A percentile compares a stretch with the other conserved stretches of the same genome.
Evolutionary conservation across 2,113 vertebrate species (phyloP).

Genomic region (Dermatemys mawii): DNA sequence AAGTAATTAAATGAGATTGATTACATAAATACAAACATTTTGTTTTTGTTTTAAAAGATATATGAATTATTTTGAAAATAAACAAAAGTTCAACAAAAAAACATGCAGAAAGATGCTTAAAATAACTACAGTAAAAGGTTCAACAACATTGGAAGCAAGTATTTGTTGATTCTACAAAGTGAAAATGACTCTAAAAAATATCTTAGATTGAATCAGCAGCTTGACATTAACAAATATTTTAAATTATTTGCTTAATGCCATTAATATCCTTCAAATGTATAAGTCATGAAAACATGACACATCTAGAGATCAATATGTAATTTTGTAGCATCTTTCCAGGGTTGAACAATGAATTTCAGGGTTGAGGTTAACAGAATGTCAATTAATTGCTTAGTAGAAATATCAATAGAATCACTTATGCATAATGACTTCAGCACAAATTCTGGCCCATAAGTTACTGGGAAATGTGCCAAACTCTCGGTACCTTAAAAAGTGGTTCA

Average conservation of each 20-base stretch:
- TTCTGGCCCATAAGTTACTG: background rate
- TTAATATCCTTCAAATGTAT: constrained; percentile 2
- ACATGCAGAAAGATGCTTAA: background rate
- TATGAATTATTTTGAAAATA: background rate
- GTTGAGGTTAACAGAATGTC: constrained; percentile 53
- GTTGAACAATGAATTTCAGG: constrained; percentile 61
- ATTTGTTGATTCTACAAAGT: background rate
- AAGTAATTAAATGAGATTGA: background rate
- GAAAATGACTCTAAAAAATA: background rate
- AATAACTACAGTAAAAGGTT: background rate
- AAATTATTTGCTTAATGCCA: constrained; percentile 14
- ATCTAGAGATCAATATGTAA: background rate
- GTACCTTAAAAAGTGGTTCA: background rate
- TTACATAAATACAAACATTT: background rate
- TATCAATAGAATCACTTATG: constrained; percentile 47
- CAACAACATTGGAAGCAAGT: background rate
- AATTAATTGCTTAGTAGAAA: constrained; percentile 64
- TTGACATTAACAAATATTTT: background rate
- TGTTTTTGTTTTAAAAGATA: background rate
- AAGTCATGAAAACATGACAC: background rate
- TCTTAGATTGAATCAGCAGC: background rate
- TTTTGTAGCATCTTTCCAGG: constrained; percentile 12
- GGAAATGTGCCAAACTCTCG: background rate
- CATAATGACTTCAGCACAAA: constrained; percentile 4
- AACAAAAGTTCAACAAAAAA: background rate